Percentiles rank a stretch among this genome's conserved stretches.
Conservation (phyloP, 2,113 vertebrate genomes). For the Spea multiplicata region DNA sequence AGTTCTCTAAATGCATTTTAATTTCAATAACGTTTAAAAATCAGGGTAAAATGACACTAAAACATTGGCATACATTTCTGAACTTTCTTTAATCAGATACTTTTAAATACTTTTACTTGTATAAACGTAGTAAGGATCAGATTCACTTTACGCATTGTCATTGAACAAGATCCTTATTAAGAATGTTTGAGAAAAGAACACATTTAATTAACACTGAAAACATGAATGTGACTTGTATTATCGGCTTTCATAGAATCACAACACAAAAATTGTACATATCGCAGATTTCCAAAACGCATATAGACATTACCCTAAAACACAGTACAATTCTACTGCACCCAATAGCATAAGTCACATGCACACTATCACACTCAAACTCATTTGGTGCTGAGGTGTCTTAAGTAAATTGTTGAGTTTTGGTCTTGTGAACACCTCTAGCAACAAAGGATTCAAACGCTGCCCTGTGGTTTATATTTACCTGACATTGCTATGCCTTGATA, state of each 20-base stretch:
- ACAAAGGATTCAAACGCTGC: slow-evolving; percentile 5
- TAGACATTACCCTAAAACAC: not conserved
- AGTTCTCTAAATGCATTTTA: too few relatives aligned
- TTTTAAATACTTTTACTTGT: not conserved
- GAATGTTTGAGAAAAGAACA: slow-evolving; percentile 55
- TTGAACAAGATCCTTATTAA: slow-evolving; percentile 27
- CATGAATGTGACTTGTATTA: slow-evolving; percentile 22
- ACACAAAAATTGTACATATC: not conserved
- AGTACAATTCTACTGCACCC: not conserved
- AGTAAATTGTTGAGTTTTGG: not conserved
- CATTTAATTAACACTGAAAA: slow-evolving; percentile 51
- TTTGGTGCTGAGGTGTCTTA: not conserved
- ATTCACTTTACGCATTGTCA: not conserved
- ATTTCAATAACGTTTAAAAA: not conserved
- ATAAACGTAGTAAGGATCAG: slow-evolving; percentile 16
- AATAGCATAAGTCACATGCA: slow-evolving; percentile 14
- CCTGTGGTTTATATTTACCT: slow-evolving; percentile 20
- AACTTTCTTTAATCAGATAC: too few relatives aligned
- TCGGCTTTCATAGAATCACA: not conserved
- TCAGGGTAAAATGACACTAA: not conserved
- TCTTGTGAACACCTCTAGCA: not conserved
- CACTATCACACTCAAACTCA: not conserved
- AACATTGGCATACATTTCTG: too few relatives aligned
- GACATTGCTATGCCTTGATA: not conserved
- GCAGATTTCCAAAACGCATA: not conserved